A percentile compares a stretch with the other conserved stretches of the same genome.
Evolutionary conservation across 2,113 vertebrate genomes (phyloP).

Genomic region (Plotosus lineatus): DNA sequence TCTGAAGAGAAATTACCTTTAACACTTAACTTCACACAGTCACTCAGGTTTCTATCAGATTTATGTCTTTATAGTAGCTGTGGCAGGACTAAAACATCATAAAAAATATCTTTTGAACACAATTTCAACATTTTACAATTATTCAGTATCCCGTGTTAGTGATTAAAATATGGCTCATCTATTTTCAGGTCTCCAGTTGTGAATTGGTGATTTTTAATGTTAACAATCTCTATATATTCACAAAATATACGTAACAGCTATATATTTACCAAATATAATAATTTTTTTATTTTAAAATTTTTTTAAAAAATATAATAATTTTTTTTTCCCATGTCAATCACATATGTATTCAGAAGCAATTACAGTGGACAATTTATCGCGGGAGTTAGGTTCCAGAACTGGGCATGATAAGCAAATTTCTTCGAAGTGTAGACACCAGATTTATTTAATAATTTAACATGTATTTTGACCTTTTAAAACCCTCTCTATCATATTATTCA

Average conservation of each 20-base stretch:
- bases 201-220: not conserved
- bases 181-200: not conserved
- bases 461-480: too few species aligned
- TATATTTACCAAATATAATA: not conserved
- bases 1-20: not conserved
- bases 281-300: too few species aligned
- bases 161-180: not conserved
- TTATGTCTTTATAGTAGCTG: not conserved
- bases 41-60: not conserved
- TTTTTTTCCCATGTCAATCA: not conserved
- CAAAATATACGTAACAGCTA: not conserved
- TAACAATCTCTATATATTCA: not conserved
- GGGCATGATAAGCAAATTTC: too few species aligned
- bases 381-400: too few species aligned
- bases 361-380: too few species aligned
- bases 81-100: not conserved
- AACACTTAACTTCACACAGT: not conserved
- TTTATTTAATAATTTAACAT: too few species aligned
- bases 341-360: not conserved
- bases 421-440: too few species aligned
- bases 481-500: too few species aligned
- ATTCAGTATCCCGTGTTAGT: not conserved
- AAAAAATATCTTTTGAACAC: not conserved
- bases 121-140: not conserved
- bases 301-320: not conserved